These are phyloP conservation scores for Lutjanus campechanus DNA, from an alignment of 2,797 vertebrate species.

Conservation along the genomic window DNA sequence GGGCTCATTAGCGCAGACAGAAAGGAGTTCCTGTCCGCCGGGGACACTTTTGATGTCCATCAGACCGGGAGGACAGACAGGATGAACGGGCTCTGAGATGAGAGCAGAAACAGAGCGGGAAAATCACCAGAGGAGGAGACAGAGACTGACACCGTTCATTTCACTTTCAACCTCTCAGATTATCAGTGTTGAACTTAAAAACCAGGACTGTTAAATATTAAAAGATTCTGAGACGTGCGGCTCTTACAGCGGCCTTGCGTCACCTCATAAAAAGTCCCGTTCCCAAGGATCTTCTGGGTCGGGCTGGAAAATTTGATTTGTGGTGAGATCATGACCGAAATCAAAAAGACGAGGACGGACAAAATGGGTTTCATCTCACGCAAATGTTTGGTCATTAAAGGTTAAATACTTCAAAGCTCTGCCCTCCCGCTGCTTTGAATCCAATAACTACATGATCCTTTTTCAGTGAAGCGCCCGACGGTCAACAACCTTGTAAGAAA, in stretches of 20 bases:
- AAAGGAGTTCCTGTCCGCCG: not conserved
- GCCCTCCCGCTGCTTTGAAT: not conserved
- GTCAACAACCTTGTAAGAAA: not conserved
- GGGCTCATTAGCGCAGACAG: slow-evolving; percentile 46
- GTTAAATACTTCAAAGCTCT: slow-evolving; percentile 23
- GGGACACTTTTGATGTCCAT: not conserved
- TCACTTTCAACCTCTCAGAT: not conserved
- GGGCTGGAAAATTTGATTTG: not conserved
- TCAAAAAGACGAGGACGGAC: not conserved
- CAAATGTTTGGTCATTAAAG: slow-evolving; percentile 18
- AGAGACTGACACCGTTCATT: not conserved
- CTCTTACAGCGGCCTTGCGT: slow-evolving; percentile 31
- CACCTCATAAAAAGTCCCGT: slow-evolving; percentile 12
- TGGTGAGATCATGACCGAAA: not conserved
- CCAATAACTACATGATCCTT: not conserved
- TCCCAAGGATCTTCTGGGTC: not conserved
- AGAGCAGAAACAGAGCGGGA: not conserved
- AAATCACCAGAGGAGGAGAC: not conserved
- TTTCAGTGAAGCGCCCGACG: not conserved
- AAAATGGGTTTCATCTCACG: not conserved
- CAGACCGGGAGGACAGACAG: not conserved
- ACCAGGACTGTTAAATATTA: not conserved
- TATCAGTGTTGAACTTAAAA: not conserved
- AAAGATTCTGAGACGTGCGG: not conserved
- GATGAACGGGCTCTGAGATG: not conserved